Conservation (phyloP, 1,140 invertebrate species). For the Caenorhabditis briggsae region DNA sequence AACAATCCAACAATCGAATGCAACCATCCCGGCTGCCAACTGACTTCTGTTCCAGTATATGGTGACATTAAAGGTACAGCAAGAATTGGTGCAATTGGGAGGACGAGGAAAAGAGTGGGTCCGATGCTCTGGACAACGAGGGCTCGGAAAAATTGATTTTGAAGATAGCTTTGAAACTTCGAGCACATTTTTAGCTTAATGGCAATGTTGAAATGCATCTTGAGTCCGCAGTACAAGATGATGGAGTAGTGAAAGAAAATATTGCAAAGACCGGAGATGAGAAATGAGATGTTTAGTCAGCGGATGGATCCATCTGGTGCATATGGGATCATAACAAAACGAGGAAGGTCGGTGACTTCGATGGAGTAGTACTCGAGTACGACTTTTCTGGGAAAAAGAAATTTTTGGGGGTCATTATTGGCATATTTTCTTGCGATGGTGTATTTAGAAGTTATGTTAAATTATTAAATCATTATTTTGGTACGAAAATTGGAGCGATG, state of each 20-base stretch:
- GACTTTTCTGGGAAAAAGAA: too few relatives aligned
- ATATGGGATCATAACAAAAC: background rate
- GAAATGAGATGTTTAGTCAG: background rate
- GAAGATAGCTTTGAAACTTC: background rate
- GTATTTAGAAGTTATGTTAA: too few relatives aligned
- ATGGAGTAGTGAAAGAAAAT: background rate
- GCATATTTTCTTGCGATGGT: too few relatives aligned
- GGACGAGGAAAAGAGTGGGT: background rate
- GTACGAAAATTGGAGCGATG: too few relatives aligned
- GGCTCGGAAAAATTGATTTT: background rate
- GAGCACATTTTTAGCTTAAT: background rate
- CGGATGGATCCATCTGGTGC: background rate
- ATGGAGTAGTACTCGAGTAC: background rate
- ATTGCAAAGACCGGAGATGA: too few relatives aligned
- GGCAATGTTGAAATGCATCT: constrained; percentile 23
- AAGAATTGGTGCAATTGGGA: constrained; percentile 4
- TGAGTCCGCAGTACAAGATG: background rate
- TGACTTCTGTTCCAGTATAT: background rate
- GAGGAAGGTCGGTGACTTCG: background rate
- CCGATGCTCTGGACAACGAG: background rate
- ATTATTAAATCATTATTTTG: too few relatives aligned
- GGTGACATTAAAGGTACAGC: background rate
- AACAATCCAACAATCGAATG: background rate
- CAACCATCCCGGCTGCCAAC: background rate
- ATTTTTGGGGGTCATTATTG: too few relatives aligned